A percentile compares a stretch with the other conserved stretches of the same genome.
These are phyloP conservation scores for Operophtera brumata DNA, from an alignment of 2,888 invertebrate genomes.

Conservation along the genomic window DNA sequence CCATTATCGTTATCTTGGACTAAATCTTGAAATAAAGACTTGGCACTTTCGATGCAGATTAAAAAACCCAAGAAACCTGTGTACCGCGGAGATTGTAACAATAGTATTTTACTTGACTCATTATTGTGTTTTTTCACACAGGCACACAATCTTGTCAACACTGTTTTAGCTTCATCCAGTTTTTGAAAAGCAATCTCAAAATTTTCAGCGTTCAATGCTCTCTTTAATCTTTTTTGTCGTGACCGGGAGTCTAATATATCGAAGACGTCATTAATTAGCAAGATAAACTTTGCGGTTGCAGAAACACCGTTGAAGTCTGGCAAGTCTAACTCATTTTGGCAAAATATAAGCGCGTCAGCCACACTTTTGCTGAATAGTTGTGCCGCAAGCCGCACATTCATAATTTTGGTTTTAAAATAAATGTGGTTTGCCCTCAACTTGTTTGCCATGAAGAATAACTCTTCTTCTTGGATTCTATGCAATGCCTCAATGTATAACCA, in stretches of 20 bases:
- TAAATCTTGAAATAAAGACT: too few relatives aligned
- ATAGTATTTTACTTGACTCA: too few relatives aligned
- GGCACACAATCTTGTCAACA: too few relatives aligned
- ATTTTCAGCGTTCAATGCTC: not conserved
- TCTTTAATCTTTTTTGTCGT: not conserved
- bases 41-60: too few relatives aligned
- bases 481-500: not conserved
- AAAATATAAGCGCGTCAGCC: not conserved
- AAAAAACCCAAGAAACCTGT: too few relatives aligned
- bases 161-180: not conserved
- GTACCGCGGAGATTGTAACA: too few relatives aligned
- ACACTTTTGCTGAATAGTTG: constrained; percentile 30
- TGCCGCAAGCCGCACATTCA: constrained; percentile 30
- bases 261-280: not conserved
- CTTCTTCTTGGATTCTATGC: not conserved
- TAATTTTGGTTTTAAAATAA: constrained; percentile 26
- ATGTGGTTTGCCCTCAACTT: constrained; percentile 8
- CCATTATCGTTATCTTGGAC: not conserved
- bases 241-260: not conserved
- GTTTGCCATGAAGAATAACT: not conserved
- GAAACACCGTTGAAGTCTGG: not conserved
- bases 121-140: too few relatives aligned
- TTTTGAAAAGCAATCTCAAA: not conserved
- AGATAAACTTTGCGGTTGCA: not conserved
- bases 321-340: not conserved